phyloP scores from a whole-genome alignment of 2,888 invertebrate genomes.

The Graphium colonna region DNA sequence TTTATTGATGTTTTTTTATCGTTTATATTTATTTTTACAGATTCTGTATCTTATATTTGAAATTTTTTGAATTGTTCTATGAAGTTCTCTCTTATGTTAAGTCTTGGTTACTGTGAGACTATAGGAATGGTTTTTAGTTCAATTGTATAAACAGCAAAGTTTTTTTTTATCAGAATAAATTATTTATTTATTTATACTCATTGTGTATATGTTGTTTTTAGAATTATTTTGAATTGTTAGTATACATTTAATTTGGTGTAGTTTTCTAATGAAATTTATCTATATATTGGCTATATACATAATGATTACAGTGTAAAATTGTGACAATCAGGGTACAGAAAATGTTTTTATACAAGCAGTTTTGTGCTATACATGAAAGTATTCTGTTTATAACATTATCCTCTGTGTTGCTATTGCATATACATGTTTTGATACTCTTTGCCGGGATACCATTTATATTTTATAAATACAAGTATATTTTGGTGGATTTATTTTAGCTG shows the following conservation, averaged over 20 bases:
- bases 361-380: conserved; percentile 1
- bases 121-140: neutral
- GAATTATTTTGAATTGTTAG: conserved; percentile 5
- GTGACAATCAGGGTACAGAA: conserved; percentile 23
- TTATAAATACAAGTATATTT: too few species aligned
- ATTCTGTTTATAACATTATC: conserved; percentile 13
- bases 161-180: conserved; percentile 3
- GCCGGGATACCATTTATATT: neutral
- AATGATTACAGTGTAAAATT: conserved; percentile 21
- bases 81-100: neutral
- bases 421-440: neutral
- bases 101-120: neutral
- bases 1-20: neutral
- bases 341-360: conserved; percentile 19
- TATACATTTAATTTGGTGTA: neutral
- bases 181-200: conserved; percentile 12
- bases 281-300: conserved; percentile 11
- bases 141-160: neutral
- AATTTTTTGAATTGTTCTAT: too few species aligned
- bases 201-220: conserved; percentile 11
- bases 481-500: too few species aligned
- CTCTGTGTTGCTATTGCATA: conserved; percentile 4
- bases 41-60: conserved; percentile 14
- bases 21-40: conserved; percentile 6
- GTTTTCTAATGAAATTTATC: conserved; percentile 1